A percentile compares a stretch with the other conserved stretches of the same genome.
Evolutionary conservation across 2,888 invertebrate genomes (phyloP).

Genomic region (Drosophila lutescens): DNA sequence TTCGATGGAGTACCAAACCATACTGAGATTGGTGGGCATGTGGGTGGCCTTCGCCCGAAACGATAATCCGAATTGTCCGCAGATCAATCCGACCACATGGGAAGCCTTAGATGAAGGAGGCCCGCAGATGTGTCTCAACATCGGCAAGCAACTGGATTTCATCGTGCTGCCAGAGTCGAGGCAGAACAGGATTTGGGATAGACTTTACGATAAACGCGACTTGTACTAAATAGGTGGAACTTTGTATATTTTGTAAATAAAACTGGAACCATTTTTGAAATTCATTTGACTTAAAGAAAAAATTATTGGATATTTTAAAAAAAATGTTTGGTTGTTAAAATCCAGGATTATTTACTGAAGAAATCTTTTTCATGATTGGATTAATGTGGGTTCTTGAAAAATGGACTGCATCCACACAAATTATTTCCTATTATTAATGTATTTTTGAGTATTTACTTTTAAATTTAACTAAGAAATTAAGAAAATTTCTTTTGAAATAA

Average conservation of each 20-base stretch:
- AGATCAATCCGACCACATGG: constrained; percentile 56
- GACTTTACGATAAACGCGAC: constrained; percentile 64
- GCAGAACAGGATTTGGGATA: constrained; percentile 79
- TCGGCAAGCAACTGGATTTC: constrained; percentile 67
- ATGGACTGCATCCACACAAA: too few species aligned
- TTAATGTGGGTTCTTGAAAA: too few species aligned
- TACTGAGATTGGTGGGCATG: constrained; percentile 76
- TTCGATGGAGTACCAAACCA: constrained; percentile 71
- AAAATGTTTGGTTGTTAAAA: too few species aligned
- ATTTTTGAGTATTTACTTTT: too few species aligned
- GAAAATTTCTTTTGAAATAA: too few species aligned
- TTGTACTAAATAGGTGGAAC: constrained; percentile 29
- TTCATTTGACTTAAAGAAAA: not conserved
- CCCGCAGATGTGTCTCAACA: constrained; percentile 70
- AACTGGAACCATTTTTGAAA: not conserved
- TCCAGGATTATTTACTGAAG: too few species aligned
- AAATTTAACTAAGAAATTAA: too few species aligned
- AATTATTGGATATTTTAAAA: not conserved
- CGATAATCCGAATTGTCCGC: constrained; percentile 71
- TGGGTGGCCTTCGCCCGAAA: constrained; percentile 75
- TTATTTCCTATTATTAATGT: too few species aligned
- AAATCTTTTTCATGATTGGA: too few species aligned
- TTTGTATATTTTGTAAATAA: constrained; percentile 1
- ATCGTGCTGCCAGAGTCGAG: constrained; percentile 78
- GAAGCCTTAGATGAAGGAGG: constrained; percentile 31